These are phyloP conservation scores for Aphis craccivora DNA, from an alignment of 1,140 invertebrate genomes.

Conservation along the genomic window DNA sequence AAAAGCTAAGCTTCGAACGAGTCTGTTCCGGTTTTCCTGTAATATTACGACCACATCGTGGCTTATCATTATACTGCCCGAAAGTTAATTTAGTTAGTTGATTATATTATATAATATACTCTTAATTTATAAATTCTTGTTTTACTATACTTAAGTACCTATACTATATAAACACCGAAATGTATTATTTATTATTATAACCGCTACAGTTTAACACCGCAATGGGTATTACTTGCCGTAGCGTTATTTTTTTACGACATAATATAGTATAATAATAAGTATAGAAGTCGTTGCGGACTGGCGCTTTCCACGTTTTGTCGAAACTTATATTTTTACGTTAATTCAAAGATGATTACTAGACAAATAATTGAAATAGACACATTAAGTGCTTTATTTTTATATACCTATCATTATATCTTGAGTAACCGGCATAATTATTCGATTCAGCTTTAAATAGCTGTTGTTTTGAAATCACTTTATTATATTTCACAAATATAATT, in stretches of 20 bases:
- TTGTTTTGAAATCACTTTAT: constrained; percentile 29
- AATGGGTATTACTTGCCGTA: neutral
- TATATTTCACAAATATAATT: neutral
- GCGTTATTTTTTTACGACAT: neutral
- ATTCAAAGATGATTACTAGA: neutral
- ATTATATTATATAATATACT: too few species aligned
- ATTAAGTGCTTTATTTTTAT: neutral
- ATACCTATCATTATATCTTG: constrained; percentile 14
- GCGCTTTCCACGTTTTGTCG: constrained; percentile 9
- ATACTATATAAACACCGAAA: neutral
- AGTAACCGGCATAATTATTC: neutral
- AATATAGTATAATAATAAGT: neutral
- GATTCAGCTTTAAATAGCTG: neutral
- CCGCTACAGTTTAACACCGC: neutral
- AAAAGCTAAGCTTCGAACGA: neutral
- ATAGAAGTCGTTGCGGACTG: neutral
- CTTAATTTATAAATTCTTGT: neutral
- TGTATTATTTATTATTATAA: neutral
- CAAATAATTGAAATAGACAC: constrained; percentile 14
- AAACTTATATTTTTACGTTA: constrained; percentile 12
- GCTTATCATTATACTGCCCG: neutral
- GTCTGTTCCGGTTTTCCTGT: neutral
- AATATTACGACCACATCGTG: neutral
- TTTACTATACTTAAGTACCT: neutral
- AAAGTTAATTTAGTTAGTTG: neutral